Evolutionary conservation across 2,888 invertebrate genomes (phyloP).

Genomic region (Pristionchus maxplancki): DNA sequence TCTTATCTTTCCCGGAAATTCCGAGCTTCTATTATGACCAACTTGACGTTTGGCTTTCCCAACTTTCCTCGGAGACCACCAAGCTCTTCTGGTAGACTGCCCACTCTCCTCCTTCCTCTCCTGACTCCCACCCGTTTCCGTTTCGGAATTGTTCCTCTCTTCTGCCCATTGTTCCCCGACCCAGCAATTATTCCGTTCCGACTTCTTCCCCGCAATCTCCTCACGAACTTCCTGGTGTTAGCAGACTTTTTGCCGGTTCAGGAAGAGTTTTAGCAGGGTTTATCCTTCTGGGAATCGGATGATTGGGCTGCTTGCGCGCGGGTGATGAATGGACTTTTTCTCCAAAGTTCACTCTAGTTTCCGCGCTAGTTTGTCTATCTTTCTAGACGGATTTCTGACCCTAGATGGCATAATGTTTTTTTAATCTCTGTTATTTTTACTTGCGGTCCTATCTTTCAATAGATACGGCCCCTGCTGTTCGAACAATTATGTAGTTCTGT

Average conservation of each 20-base stretch:
- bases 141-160: background rate
- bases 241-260: background rate
- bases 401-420: background rate
- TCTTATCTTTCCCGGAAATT: background rate
- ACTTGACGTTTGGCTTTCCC: background rate
- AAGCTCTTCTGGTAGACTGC: background rate
- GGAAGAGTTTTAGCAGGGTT: background rate
- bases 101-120: background rate
- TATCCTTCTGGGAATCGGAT: background rate
- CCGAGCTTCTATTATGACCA: too few relatives aligned
- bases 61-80: background rate
- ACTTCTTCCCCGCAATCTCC: background rate
- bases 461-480: too few relatives aligned
- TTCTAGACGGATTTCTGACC: background rate
- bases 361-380: background rate
- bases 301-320: background rate
- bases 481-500: too few relatives aligned
- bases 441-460: too few relatives aligned
- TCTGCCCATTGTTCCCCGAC: background rate
- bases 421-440: too few relatives aligned
- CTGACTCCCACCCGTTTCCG: background rate
- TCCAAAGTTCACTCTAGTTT: background rate
- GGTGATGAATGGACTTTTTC: background rate
- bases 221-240: background rate
- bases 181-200: background rate